phyloP scores from a whole-genome alignment of 2,113 vertebrate species.

The Xiphophorus couchianus region DNA sequence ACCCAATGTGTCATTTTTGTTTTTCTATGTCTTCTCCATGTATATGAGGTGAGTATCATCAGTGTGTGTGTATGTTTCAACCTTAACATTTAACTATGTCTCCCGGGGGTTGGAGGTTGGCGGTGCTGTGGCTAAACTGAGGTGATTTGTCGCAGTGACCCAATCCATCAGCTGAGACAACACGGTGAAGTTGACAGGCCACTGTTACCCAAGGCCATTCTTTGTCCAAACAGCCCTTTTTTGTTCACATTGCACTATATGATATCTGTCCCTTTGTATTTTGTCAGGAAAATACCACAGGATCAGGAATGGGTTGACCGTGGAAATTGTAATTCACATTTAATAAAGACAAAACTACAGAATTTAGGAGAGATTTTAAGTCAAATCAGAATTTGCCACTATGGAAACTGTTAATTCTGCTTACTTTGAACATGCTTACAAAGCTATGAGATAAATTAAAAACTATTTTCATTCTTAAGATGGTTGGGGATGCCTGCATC shows the following conservation, averaged over 20 bases:
- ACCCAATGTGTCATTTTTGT: not conserved
- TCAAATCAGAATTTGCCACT: not conserved
- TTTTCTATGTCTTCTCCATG: constrained; percentile 4
- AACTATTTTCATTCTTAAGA: not conserved
- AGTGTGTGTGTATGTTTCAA: constrained; percentile 13
- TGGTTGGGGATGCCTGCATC: not conserved
- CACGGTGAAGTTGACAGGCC: constrained; percentile 74
- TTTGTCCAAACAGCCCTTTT: constrained; percentile 66
- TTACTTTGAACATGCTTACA: not conserved
- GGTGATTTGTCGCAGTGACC: constrained; percentile 71
- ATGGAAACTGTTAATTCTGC: not conserved
- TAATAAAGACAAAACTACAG: not conserved
- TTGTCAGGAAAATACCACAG: constrained; percentile 75
- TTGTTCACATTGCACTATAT: constrained; percentile 66
- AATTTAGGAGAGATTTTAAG: not conserved
- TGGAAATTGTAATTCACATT: constrained; percentile 26
- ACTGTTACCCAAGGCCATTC: constrained; percentile 64
- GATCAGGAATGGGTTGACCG: constrained; percentile 43
- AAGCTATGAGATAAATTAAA: not conserved
- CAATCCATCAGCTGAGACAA: constrained; percentile 62
- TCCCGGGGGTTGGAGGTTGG: constrained; percentile 46
- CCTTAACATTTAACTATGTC: constrained; percentile 67
- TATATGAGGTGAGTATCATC: constrained; percentile 10
- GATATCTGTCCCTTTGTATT: constrained; percentile 79
- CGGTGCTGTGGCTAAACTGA: constrained; percentile 48